Conservation (phyloP, 2,113 vertebrate genomes). For the Microcebus murinus region DNA sequence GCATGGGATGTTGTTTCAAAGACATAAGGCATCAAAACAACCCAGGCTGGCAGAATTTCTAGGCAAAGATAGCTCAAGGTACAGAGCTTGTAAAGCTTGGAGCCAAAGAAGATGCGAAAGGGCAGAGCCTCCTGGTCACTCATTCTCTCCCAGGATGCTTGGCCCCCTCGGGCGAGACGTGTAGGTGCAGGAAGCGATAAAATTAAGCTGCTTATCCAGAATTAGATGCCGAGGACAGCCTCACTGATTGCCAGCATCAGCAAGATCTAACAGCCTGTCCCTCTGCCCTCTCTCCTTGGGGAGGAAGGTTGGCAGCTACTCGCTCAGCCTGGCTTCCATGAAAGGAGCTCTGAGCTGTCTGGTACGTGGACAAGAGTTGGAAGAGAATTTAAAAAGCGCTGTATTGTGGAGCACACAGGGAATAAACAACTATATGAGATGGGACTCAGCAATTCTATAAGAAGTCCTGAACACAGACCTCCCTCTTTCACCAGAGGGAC, state of each 20-base stretch:
- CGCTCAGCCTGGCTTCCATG: background rate
- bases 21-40: background rate
- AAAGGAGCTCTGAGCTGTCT: background rate
- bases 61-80: background rate
- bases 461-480: background rate
- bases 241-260: background rate
- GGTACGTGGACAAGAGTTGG: background rate
- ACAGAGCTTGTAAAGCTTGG: background rate
- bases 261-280: background rate
- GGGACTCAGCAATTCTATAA: background rate
- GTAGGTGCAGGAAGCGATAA: conserved; percentile 32
- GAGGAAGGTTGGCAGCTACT: conserved; percentile 6
- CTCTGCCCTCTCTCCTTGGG: background rate
- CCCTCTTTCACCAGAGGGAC: background rate
- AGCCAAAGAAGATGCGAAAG: background rate
- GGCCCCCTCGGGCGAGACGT: background rate
- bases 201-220: conserved; percentile 62
- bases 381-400: background rate
- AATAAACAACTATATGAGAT: background rate
- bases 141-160: background rate
- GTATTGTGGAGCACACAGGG: background rate
- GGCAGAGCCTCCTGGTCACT: background rate
- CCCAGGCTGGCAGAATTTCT: background rate
- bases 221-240: background rate
- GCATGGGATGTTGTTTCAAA: background rate